phyloP scores from a whole-genome alignment of 2,797 vertebrate species.

The Sebastes oblongus region DNA sequence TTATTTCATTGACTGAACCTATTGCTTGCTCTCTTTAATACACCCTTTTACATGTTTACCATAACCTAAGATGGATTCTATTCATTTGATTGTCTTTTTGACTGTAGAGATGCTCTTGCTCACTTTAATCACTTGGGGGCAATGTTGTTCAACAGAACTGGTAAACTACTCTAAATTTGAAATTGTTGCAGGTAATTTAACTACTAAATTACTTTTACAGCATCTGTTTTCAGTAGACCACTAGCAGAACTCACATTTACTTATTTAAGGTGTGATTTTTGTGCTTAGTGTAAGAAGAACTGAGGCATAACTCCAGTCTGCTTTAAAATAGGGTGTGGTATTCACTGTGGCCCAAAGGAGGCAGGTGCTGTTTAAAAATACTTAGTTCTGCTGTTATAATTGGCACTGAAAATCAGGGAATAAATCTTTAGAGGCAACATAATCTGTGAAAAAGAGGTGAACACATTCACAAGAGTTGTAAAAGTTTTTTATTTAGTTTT shows the following conservation, averaged over 20 bases:
- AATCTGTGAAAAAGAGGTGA: not conserved
- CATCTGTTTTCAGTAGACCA: too few species aligned
- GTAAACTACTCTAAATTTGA: not conserved
- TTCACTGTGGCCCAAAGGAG: slow-evolving; percentile 44
- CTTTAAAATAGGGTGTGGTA: slow-evolving; percentile 65
- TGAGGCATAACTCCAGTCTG: not conserved
- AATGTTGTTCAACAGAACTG: slow-evolving; percentile 11
- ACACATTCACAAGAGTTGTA: slow-evolving; percentile 33
- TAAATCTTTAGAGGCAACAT: not conserved
- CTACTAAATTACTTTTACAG: too few species aligned
- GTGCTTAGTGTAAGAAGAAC: not conserved
- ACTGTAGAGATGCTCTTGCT: not conserved
- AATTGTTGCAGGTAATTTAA: not conserved
- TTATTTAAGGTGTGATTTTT: not conserved
- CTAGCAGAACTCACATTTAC: not conserved
- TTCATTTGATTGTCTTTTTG: not conserved
- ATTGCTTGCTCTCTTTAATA: not conserved
- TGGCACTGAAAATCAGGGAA: not conserved
- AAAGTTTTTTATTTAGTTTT: slow-evolving; percentile 50
- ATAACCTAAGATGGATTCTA: not conserved
- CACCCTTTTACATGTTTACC: not conserved
- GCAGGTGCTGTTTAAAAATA: slow-evolving; percentile 77
- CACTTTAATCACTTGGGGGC: slow-evolving; percentile 47
- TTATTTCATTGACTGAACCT: not conserved
- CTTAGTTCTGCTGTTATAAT: slow-evolving; percentile 41